phyloP scores from a whole-genome alignment of 2,888 invertebrate genomes.

The Pachymerium ferrugineum region DNA sequence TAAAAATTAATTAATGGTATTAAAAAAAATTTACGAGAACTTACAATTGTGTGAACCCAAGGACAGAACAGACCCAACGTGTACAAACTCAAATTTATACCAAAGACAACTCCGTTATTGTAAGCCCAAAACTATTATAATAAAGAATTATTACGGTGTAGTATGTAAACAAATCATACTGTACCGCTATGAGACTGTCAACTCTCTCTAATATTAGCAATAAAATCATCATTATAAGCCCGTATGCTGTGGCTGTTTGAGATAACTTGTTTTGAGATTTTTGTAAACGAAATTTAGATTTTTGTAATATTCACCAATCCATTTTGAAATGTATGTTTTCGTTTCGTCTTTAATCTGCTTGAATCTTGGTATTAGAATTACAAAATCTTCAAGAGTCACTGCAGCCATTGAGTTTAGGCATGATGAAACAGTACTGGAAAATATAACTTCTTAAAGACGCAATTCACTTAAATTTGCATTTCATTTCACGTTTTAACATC shows the following conservation, averaged over 20 bases:
- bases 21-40: no score
- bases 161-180: not conserved
- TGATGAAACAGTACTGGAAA: constrained; percentile 90
- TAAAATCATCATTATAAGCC: not conserved
- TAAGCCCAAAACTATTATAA: constrained; percentile 43
- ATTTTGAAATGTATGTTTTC: constrained; percentile 68
- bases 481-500: no score
- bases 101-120: constrained; percentile 82
- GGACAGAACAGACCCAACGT: constrained; percentile 83
- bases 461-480: no score
- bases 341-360: constrained; percentile 66
- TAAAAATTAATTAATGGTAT: not conserved
- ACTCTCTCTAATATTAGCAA: not conserved
- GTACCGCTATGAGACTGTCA: not conserved
- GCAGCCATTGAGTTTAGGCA: constrained; percentile 89
- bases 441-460: no score
- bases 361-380: constrained; percentile 58
- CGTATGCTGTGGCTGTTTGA: not conserved
- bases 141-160: no score
- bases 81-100: constrained; percentile 78
- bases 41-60: constrained; percentile 72
- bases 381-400: constrained; percentile 80
- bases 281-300: no score
- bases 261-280: no score
- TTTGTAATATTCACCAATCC: constrained; percentile 52